Evolutionary conservation across 1,140 invertebrate genomes (phyloP), one percentile per base, ranked within the genome.

Genomic region (Theocolax elegans): DNA sequence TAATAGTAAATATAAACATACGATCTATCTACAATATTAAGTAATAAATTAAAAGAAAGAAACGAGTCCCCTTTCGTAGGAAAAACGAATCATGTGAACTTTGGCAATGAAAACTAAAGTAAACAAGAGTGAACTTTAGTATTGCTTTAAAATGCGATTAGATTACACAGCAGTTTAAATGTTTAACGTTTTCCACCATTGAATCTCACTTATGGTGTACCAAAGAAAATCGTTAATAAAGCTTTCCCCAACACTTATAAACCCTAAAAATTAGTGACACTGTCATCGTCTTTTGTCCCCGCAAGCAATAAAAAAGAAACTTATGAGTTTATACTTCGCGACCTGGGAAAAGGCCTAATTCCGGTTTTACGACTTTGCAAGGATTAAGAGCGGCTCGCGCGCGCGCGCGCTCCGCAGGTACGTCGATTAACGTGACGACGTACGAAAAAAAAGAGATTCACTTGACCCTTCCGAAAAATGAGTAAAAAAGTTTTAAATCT

Each of bases 191-290:
- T 10, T 6, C 31, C 31, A 10, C 10, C 10, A 35, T 35, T 6
- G 10, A 35, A 10, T 35, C 31, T 6, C 4, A 6, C 10, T 35
- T 35, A 35, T 35, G 10, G 31, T n/a, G n/a, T 10, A 6, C 31
- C 19, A 6, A 1, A 3, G 12, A 0, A 13, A n/a, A 42, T 66
- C 49, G 49, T 66, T 66, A 54, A 66, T 64, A 51, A 64, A 17
- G 31, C 46, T 64, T 53, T 38, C 10, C 4, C 31, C 10, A 6
- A 4, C 4, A 35, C 10, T 35, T 6, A 35, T 6, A 35, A 35
- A 13, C 10, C 3, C 23, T 35, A 15, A 58, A 54, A 58, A 58
- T 66, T 66, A 66, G 63, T 66, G 54, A 54, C 63, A 35, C 31
- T 35, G 31, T 35, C 31, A 35, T 6, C 31, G 10, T 35, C 31